Base-by-base conservation (phyloP, 2,888 invertebrate species). In the Heliconius sara region DNA sequence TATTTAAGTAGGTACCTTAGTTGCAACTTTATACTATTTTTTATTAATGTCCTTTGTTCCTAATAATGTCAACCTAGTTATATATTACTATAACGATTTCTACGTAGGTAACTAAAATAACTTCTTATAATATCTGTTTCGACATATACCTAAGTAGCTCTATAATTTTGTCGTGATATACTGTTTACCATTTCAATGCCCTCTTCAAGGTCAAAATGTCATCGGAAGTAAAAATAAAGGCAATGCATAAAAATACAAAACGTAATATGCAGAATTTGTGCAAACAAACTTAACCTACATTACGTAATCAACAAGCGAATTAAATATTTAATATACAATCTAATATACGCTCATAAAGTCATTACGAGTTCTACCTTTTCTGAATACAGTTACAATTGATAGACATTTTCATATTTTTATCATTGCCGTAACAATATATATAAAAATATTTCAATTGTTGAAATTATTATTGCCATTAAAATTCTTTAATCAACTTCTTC, bases 191-290 rank as follows among this genome's bases (percentile, higher is more conserved):
- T 60, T 68, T 57, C 68, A 78, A 39, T 43, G 78, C 57, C 78
- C 74, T 75, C 74, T 27, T 67, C 80, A 81, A 81, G 81, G 81
- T 81, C 76, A 80, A 73, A 76, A 76, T 78, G 80, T 80, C 81
- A 81, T 80, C 79, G 80, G 79, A 81, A 81, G 78, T 80, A 80
- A 78, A 76, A 74, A 74, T 73, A 70, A 74, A 43, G 27, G 47
- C 70, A 76, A 77, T 52, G 76, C 79, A 76, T 76, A 76, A 79
- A 72, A 68, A 63, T 43, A n/a, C 25, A 27, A 78, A 74, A 30
- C 67, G 74, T 68, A 34, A 47, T 75, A 5, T 47, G 43, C 74
- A 60, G 27, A 79, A 75, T 70, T 68, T 12, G 68, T 63, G 30
- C 68, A 79, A 79, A 79, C 47, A 68, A 74, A 75, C 75, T 75